A percentile compares a stretch with the other conserved stretches of the same genome.
These are phyloP conservation scores for Sepioteuthis lessoniana DNA, from an alignment of 2,888 invertebrate species.

Conservation along the genomic window DNA sequence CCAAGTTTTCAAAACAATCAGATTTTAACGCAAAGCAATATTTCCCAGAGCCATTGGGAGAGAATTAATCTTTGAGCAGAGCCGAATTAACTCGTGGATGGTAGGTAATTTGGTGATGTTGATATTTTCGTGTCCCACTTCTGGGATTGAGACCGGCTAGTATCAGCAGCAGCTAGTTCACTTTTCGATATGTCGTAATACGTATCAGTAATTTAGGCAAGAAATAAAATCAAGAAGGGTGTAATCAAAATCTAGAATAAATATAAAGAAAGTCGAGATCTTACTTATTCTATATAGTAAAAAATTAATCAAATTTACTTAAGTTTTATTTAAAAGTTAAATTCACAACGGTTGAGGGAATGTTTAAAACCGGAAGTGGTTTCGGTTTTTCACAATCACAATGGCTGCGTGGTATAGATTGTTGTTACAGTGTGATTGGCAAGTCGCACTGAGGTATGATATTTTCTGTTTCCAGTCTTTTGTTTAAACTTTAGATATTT, in stretches of 20 bases:
- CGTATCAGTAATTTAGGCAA: neutral
- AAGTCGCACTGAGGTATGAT: neutral
- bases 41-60: neutral
- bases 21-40: neutral
- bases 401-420: conserved; percentile 40
- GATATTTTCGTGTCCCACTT: conserved; percentile 37
- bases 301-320: neutral
- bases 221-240: neutral
- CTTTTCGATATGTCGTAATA: conserved; percentile 36
- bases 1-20: neutral
- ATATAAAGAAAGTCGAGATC: neutral
- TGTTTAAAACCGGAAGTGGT: neutral
- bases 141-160: conserved; percentile 39
- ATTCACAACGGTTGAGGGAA: neutral
- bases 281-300: too few relatives aligned
- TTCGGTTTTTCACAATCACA: neutral
- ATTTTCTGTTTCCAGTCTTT: neutral
- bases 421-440: conserved; percentile 41
- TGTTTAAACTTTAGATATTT: neutral
- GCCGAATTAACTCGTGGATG: conserved; percentile 14
- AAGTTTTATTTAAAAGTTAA: neutral
- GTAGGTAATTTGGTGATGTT: conserved; percentile 4
- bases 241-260: neutral
- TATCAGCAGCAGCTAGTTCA: neutral
- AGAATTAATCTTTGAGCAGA: neutral